Percentiles rank a stretch among this genome's conserved stretches.
Conservation (phyloP, 2,113 vertebrate genomes). For the human region GRCh38 chr7:19134501-19135000, state of each 20-base stretch:
- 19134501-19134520: slow-evolving; percentile 4
- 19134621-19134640: not conserved
- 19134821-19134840: slow-evolving; percentile 25
- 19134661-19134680: not conserved
- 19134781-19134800: not conserved
- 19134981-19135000: not conserved
- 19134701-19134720: slow-evolving; percentile 6
- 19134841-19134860: not conserved
- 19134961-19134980: not conserved
- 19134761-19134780: not conserved
- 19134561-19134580: not conserved
- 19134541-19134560: not conserved
- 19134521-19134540: not conserved
- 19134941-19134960: not conserved
- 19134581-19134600: not conserved
- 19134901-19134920: not conserved
- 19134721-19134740: slow-evolving; percentile 25
- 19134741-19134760: not conserved
- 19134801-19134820: slow-evolving; percentile 9
- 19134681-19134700: not conserved
- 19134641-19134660: not conserved
- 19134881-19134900: slow-evolving; percentile 33
- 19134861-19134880: slow-evolving; percentile 32
- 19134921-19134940: not conserved
- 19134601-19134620: not conserved